Base-by-base conservation (phyloP, 2,797 vertebrate species). In the Neosilurus hyrtlii region DNA sequence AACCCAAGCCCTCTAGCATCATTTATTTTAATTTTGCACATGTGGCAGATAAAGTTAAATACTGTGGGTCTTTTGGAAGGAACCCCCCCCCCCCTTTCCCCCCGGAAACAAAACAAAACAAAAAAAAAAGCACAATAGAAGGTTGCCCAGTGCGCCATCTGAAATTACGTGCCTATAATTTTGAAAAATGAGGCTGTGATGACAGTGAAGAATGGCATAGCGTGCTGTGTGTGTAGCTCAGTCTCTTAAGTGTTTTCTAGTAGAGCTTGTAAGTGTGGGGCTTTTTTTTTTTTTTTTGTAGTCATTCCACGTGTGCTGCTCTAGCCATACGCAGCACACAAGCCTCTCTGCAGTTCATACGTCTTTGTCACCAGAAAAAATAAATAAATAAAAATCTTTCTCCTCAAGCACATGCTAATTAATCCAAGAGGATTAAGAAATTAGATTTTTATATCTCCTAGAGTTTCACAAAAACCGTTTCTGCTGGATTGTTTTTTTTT, bases 221-320 rank as follows among this genome's bases (percentile, higher is more conserved):
- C 22, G 35, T 59, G 22, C 66, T 62, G 66, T 5, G 26, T 51
- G 66, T 79, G 61, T 49, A 73, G 77, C 68, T n/a, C n/a, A 66
- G 82, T 80, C 76, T 74, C 82, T 73, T 79, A 73, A 84, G 82
- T 80, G 82, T 59, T 85, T 85, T 56, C 18, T 56, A 81, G 63
- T 20, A 52, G 43, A 57, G 66, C n/a, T 62, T 51, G 75, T 51
- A 61, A 61, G 20, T 43, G 65, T 37, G 56, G 2, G 6, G 20
- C 24, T 66, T 57, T 30, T 59, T 30, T 79, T 67, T 52, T 52
- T 65, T 20, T 59, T 16, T n/a, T 49, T 37, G 5, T 18, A 20
- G 66, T 49, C 66, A 18, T 56, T n/a, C 24, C 75, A n/a, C 6
- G 4, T 24, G 66, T 20, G 12, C 57, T n/a, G 67, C 75, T 63